Evolutionary conservation across 2,888 invertebrate genomes (phyloP).

Genomic region (Limnephilus rhombicus): DNA sequence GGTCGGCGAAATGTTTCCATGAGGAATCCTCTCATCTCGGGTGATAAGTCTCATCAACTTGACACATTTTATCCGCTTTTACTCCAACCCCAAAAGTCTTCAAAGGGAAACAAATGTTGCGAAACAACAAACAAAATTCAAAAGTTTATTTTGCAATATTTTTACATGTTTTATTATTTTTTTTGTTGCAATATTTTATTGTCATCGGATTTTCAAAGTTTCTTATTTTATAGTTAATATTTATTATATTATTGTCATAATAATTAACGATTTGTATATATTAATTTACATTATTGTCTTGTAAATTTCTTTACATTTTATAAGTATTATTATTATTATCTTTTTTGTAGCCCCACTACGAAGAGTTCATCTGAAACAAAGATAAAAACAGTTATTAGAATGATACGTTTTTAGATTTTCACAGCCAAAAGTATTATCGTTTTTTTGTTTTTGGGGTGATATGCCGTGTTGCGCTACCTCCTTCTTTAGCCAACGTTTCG

Average conservation of each 20-base stretch:
- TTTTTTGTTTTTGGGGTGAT: too few species aligned
- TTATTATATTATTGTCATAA: neutral
- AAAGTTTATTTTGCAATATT: neutral
- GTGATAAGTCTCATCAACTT: constrained; percentile 25
- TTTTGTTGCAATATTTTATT: neutral
- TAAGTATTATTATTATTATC: neutral
- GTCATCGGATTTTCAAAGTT: neutral
- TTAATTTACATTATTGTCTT: neutral
- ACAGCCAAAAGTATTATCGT: too few species aligned
- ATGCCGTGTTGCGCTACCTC: too few species aligned
- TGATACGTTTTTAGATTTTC: too few species aligned
- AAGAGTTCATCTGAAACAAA: constrained; percentile 10
- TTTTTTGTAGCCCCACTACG: neutral
- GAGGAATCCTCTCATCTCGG: constrained; percentile 48
- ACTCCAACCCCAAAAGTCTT: neutral
- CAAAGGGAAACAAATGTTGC: neutral
- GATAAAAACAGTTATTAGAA: neutral
- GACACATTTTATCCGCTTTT: constrained; percentile 31
- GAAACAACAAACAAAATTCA: neutral
- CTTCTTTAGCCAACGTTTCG: too few species aligned
- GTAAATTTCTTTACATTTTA: neutral
- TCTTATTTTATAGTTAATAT: neutral
- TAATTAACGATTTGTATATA: neutral
- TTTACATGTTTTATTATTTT: constrained; percentile 6
- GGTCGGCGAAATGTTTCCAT: constrained; percentile 40